phyloP scores from a whole-genome alignment of 2,888 invertebrate species.

The Eupithecia exiguata region DNA sequence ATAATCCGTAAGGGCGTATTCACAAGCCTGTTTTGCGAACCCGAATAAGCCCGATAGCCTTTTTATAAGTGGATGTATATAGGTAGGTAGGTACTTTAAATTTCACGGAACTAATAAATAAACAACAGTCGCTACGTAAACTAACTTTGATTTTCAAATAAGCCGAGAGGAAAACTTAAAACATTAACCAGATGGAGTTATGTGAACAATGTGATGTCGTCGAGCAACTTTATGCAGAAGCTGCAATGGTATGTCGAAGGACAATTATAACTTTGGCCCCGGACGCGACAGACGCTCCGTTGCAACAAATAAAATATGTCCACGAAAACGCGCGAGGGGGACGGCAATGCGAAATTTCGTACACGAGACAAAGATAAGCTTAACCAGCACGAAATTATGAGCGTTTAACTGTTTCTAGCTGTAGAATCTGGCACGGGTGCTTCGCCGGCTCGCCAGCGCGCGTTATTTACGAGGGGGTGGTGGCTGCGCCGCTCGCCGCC shows the following conservation, averaged over 20 bases:
- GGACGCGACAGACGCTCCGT: slow-evolving; percentile 74
- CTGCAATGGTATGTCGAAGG: slow-evolving; percentile 81
- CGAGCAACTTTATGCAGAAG: slow-evolving; percentile 77
- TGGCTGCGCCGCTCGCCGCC: slow-evolving; percentile 56
- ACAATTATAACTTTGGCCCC: slow-evolving; percentile 82
- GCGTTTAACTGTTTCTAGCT: slow-evolving; percentile 84
- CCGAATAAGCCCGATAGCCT: slow-evolving; percentile 22
- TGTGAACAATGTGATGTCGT: slow-evolving; percentile 76
- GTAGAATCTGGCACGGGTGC: slow-evolving; percentile 84
- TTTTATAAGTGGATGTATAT: slow-evolving; percentile 33
- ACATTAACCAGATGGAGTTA: slow-evolving; percentile 78
- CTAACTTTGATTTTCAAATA: slow-evolving; percentile 45
- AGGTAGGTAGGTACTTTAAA: not conserved
- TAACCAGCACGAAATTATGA: slow-evolving; percentile 84
- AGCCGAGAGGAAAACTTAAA: slow-evolving; percentile 63
- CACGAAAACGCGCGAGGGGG: slow-evolving; percentile 77
- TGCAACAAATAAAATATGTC: slow-evolving; percentile 82
- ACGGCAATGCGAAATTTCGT: slow-evolving; percentile 77
- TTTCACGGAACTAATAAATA: slow-evolving; percentile 35
- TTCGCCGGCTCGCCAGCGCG: slow-evolving; percentile 83
- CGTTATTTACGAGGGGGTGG: slow-evolving; percentile 83
- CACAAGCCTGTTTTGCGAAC: slow-evolving; percentile 9
- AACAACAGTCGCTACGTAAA: slow-evolving; percentile 36
- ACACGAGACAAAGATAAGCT: slow-evolving; percentile 84
- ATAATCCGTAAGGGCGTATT: slow-evolving; percentile 18